Evolutionary conservation across 35 echinoderm and acorn worm genomes (phyloP).

Genomic region (Apostichopus parvimensis): DNA sequence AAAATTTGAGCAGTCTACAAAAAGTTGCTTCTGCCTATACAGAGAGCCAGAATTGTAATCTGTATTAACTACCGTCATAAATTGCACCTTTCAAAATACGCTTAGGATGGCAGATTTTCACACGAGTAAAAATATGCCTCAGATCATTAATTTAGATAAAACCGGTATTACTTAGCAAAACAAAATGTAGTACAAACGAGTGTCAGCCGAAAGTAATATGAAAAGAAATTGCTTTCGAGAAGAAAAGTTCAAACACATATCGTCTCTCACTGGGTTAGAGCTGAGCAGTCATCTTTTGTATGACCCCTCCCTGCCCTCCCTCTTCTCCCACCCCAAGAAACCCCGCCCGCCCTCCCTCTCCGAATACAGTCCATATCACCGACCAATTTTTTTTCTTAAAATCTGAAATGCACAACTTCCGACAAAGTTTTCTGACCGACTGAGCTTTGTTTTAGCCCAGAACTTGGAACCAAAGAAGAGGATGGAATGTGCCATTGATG

Average conservation of each 20-base stretch:
- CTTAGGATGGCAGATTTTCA: neutral
- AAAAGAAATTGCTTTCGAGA: too few species aligned
- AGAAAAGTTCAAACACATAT: too few species aligned
- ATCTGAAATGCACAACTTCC: conserved; percentile 47
- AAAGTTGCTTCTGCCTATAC: too few species aligned
- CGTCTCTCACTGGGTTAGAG: too few species aligned
- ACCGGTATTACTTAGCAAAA: too few species aligned
- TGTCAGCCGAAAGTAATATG: too few species aligned
- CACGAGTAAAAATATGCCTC: neutral
- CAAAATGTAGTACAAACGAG: too few species aligned
- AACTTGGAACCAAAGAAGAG: neutral
- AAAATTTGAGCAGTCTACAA: too few species aligned
- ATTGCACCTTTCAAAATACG: conserved; percentile 14
- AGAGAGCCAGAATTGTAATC: too few species aligned
- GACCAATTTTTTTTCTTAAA: neutral
- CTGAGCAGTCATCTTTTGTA: too few species aligned
- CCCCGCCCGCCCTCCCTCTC: too few species aligned
- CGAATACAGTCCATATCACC: neutral
- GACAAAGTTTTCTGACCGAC: neutral
- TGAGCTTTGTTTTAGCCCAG: neutral
- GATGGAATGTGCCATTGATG: conserved; percentile 30
- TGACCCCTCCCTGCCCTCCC: too few species aligned
- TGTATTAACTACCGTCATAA: neutral
- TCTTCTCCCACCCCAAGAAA: neutral
- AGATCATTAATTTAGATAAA: neutral